Conservation (phyloP, 2,888 invertebrate species). For the Empis stercorea region DNA sequence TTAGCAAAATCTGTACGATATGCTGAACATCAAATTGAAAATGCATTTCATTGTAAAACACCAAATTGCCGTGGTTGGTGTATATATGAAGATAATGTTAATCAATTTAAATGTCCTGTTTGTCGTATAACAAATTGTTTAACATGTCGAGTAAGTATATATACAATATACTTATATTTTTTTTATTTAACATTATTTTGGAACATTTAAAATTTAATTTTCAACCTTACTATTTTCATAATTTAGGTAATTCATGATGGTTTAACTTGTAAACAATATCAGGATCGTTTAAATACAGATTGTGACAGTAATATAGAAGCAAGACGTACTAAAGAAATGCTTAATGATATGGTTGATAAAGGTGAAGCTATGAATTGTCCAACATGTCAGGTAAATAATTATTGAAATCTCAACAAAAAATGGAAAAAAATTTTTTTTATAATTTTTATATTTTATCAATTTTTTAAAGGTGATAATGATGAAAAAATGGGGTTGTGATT, state of each 20-base stretch:
- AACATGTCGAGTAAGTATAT: conserved; percentile 59
- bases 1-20: conserved; percentile 64
- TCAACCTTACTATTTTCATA: not conserved
- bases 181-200: not conserved
- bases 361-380: conserved; percentile 84
- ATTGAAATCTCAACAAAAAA: no score
- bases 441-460: no score
- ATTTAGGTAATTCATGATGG: conserved; percentile 63
- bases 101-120: conserved; percentile 71
- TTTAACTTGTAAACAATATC: conserved; percentile 69
- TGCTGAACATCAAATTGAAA: conserved; percentile 68
- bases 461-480: conserved; percentile 55
- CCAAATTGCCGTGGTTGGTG: conserved; percentile 84
- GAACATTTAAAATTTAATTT: not conserved
- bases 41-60: conserved; percentile 82
- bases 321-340: conserved; percentile 59
- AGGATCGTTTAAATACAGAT: conserved; percentile 50
- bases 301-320: conserved; percentile 56
- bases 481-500: conserved; percentile 91
- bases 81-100: conserved; percentile 74
- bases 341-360: conserved; percentile 67
- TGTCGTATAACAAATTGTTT: conserved; percentile 71
- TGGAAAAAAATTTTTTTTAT: no score
- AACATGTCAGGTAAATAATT: conserved; percentile 51
- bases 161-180: not conserved